A percentile compares a stretch with the other conserved stretches of the same genome.
These are phyloP conservation scores for Macrostomum cliftonense DNA, from an alignment of 2,888 invertebrate species.

Conservation along the genomic window DNA sequence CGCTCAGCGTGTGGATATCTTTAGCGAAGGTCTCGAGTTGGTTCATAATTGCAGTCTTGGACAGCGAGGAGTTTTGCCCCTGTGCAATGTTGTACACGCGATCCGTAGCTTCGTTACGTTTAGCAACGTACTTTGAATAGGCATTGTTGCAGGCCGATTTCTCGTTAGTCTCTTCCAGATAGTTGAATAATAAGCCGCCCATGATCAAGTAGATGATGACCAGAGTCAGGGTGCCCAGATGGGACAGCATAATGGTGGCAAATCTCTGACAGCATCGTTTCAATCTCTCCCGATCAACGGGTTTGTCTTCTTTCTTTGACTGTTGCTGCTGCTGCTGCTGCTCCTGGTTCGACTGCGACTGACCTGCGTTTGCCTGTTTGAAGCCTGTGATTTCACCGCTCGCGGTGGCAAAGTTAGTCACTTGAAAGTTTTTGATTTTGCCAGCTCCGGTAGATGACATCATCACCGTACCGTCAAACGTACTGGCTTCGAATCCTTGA, in stretches of 20 bases:
- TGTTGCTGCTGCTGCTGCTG: too few relatives aligned
- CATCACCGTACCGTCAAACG: too few relatives aligned
- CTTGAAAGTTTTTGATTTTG: too few relatives aligned
- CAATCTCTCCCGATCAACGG: too few relatives aligned
- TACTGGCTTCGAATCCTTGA: too few relatives aligned
- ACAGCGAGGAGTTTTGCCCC: too few relatives aligned
- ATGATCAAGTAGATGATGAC: conserved; percentile 32
- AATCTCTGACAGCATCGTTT: conserved; percentile 22
- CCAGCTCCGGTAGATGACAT: too few relatives aligned
- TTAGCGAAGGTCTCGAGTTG: not conserved
- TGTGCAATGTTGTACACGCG: not conserved
- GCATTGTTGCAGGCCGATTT: not conserved
- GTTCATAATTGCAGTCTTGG: not conserved
- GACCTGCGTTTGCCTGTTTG: too few relatives aligned
- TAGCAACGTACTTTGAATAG: not conserved
- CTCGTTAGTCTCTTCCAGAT: conserved; percentile 34
- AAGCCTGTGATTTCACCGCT: too few relatives aligned
- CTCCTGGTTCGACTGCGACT: too few relatives aligned
- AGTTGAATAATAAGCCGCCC: conserved; percentile 35
- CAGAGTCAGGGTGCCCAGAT: conserved; percentile 31
- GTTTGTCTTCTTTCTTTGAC: too few relatives aligned
- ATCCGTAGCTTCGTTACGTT: not conserved
- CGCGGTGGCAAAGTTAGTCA: too few relatives aligned
- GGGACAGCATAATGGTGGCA: conserved; percentile 32
- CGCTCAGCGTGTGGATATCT: not conserved